phyloP scores from a whole-genome alignment of 2,888 invertebrate species.

The Terebella lapidaria region DNA sequence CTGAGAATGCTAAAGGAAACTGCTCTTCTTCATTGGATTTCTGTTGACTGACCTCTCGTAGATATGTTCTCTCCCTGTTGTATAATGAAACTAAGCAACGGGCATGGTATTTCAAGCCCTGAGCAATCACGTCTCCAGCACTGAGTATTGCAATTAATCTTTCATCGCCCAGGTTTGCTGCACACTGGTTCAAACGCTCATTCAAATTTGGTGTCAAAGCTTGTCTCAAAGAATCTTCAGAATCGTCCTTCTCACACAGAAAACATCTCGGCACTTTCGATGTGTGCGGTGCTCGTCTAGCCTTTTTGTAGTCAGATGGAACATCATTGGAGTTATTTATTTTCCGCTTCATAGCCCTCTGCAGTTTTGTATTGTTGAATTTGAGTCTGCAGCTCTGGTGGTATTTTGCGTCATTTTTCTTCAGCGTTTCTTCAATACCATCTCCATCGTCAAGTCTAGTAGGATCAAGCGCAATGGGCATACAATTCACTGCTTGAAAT shows the following conservation, averaged over 20 bases:
- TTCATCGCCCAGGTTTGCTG: not conserved
- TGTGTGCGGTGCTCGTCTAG: not conserved
- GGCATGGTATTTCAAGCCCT: constrained; percentile 7
- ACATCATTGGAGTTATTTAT: not conserved
- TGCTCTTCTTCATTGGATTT: not conserved
- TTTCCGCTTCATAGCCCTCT: not conserved
- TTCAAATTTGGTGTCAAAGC: not conserved
- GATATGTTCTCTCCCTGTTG: not conserved
- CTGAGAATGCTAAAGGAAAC: constrained; percentile 10
- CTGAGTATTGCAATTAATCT: not conserved
- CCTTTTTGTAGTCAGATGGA: not conserved
- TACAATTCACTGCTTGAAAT: not conserved
- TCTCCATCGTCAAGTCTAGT: constrained; percentile 20
- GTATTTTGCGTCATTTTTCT: constrained; percentile 21
- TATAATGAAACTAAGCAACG: constrained; percentile 1
- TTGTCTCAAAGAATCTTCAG: not conserved
- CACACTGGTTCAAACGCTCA: not conserved
- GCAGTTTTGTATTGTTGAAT: constrained; percentile 4
- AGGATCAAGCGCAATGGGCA: constrained; percentile 19
- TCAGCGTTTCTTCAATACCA: constrained; percentile 24
- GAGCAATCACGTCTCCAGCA: constrained; percentile 3
- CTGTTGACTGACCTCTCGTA: not conserved
- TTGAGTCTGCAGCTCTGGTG: constrained; percentile 11
- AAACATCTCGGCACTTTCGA: not conserved
- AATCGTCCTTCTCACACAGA: not conserved